Base-by-base conservation (phyloP, 64 coral and sea anemone genomes). In the Montipora efflorescens region DNA sequence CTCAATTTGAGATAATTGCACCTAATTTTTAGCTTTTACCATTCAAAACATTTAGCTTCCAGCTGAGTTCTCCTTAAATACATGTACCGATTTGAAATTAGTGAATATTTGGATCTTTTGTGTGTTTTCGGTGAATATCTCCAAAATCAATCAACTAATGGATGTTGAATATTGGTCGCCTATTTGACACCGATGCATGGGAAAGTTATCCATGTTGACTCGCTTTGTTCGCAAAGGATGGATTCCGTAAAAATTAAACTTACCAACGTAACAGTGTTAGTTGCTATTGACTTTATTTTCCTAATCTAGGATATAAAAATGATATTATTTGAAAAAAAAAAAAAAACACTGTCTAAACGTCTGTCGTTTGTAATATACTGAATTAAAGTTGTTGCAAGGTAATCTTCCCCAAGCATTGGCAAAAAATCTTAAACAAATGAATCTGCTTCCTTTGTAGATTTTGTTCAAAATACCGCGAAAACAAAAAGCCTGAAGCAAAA, bases 1-100 rank as follows among this genome's bases (percentile, higher is more conserved):
- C 21, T 47, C 81, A 18, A 21, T 11, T 5, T 16, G 19, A 18
- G 66, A 49, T 71, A 86, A 86, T 86, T 86, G 67, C 55, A 62
- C 25, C 55, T 7, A 3, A 59, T 53, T 36, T 43, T 82, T 82
- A 58, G 53, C 10, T 18, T 8, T 5, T 20, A 19, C 7, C 49
- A 71, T 68, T 86, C 43, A 86, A 50, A 71, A 67, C 82, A 50
- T 71, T 48, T 21, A 5, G 66, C 82, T 50, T 86, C 82, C 82
- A 72, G 82, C 66, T 86, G 82, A 86, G 82, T 21, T 50, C 1
- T 20, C 59, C 48, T 72, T 86, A 52, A 25, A 71, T 5, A 28
- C 28, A 28, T 28, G 28, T 28, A 51, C 45, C 67, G 61, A 86
- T 86, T 70, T 49, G 66, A 14, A 49, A 23, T 50, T 50, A 50